Base-by-base conservation (phyloP, 30 jellyfish, hydroid and myxozoan genomes). In the Turritopsis dohrnii region DNA sequence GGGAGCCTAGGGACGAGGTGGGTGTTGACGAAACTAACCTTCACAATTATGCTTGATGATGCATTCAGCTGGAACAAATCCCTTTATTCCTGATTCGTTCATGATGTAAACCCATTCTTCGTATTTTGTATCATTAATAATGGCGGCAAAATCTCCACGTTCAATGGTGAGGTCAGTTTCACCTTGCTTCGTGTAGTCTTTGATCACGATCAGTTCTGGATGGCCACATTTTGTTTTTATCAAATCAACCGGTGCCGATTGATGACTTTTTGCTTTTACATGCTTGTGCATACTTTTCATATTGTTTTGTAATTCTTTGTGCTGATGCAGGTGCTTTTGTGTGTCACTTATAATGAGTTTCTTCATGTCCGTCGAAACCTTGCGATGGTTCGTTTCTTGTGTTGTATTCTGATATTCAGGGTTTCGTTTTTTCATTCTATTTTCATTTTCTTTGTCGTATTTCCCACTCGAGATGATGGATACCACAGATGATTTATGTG, bases 121-220 rank as follows among this genome's bases (percentile, higher is more conserved):
- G n/a, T 80, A 80, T 21, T 80, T 80, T 1, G 87, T 80, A 65
- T 80, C 87, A 21, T 80, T 80, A 65, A 80, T 80, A 52, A 80
- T 80, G 1, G 87, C 79, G 79, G 87, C 87, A 52, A 52, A 80
- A 80, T 80, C 87, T 17, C 87, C 87, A 17, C 54, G 52, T 24
- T 52, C 82, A 53, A 80, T 53, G 20, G 87, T 31, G 81, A 80
- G 41, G 65, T 80, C 87, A 53, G 87, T 80, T 31, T 52, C 79
- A 21, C 87, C 81, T 80, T 80, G 81, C 20, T 80, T 53, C 18
- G 54, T 13, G 65, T 80, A 60, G 53, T 71, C 26, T 71, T 80
- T 31, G 16, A 80, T 80, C 22, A 80, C 81, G 27, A 80, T 80
- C 28, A 80, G 53, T 26, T 80, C 87, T 53, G 87, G 87, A 80